These are phyloP conservation scores for Bovichtus variegatus DNA, from an alignment of 2,797 vertebrate genomes.

Conservation along the genomic window DNA sequence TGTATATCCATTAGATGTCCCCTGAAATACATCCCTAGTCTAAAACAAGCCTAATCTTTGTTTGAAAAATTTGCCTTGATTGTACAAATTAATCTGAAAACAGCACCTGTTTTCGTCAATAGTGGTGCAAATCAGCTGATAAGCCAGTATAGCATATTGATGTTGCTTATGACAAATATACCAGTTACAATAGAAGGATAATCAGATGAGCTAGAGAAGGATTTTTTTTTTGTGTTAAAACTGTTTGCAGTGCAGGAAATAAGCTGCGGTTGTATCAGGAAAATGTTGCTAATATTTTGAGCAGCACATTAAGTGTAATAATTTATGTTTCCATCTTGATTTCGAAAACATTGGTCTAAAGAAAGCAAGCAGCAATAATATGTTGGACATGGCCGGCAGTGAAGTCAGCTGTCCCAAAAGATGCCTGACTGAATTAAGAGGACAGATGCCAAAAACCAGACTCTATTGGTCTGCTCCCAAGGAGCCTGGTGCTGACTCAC, in stretches of 20 bases:
- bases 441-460: slow-evolving; percentile 67
- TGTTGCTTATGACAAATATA: not conserved
- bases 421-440: slow-evolving; percentile 71
- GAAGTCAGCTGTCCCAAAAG: slow-evolving; percentile 65
- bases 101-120: not conserved
- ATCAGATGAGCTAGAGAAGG: not conserved
- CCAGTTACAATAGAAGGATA: not conserved
- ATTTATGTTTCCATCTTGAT: not conserved
- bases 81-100: not conserved
- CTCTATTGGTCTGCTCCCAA: slow-evolving; percentile 46
- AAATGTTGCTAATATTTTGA: not conserved
- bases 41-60: not conserved
- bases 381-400: slow-evolving; percentile 41
- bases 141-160: not conserved
- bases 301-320: not conserved
- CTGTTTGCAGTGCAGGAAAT: not conserved
- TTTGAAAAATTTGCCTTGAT: slow-evolving; percentile 1
- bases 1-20: slow-evolving; percentile 14
- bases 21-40: slow-evolving; percentile 5
- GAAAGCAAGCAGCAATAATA: not conserved
- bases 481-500: slow-evolving; percentile 60
- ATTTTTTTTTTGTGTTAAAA: not conserved
- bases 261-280: not conserved
- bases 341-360: not conserved
- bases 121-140: not conserved